Conservation (phyloP, 2,797 vertebrate genomes). For the Carapus acus region DNA sequence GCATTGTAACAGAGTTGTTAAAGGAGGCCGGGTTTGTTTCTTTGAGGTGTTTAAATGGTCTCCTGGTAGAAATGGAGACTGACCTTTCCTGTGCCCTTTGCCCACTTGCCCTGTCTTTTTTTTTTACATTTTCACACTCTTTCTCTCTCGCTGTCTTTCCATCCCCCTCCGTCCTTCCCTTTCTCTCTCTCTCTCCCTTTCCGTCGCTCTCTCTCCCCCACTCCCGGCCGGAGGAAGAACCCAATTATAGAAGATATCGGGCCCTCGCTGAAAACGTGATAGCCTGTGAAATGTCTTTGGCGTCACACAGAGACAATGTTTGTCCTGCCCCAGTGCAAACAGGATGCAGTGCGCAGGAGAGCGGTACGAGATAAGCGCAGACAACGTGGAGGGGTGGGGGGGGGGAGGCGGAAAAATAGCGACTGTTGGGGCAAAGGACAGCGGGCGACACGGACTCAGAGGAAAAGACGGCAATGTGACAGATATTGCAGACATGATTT, state of each 20-base stretch:
- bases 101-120: constrained; percentile 7
- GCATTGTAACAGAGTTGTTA: constrained; percentile 26
- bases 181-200: constrained; percentile 30
- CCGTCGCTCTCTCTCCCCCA: constrained; percentile 16
- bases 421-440: constrained; percentile 18
- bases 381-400: constrained; percentile 39
- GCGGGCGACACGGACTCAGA: constrained; percentile 16
- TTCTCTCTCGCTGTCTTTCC: constrained; percentile 26
- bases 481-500: constrained; percentile 27
- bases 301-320: constrained; percentile 69
- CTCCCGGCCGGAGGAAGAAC: constrained; percentile 67
- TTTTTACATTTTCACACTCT: constrained; percentile 22
- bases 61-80: constrained; percentile 50
- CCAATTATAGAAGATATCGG: constrained; percentile 70
- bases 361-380: constrained; percentile 65
- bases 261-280: constrained; percentile 67
- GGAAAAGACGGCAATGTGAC: constrained; percentile 19
- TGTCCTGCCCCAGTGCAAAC: constrained; percentile 73
- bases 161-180: constrained; percentile 20
- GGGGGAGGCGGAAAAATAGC: constrained; percentile 13
- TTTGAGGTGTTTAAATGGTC: constrained; percentile 39
- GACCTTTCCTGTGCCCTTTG: constrained; percentile 14
- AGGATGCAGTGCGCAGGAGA: constrained; percentile 73
- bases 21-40: no score
- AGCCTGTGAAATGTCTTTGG: constrained; percentile 74